phyloP scores from a whole-genome alignment of 2,888 invertebrate genomes.

The Xestia ashworthii region DNA sequence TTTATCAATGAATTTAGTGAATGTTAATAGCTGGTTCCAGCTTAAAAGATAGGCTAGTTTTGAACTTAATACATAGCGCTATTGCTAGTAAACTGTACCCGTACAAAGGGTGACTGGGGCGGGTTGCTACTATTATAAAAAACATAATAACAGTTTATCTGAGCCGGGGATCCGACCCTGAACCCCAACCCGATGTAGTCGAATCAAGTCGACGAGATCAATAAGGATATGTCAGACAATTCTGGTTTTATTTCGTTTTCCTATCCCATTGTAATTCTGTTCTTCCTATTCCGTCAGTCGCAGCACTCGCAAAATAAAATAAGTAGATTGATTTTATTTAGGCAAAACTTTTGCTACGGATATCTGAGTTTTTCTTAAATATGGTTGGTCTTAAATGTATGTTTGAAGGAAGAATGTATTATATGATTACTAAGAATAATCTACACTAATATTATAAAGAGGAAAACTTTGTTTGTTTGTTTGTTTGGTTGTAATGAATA shows the following conservation, averaged over 20 bases:
- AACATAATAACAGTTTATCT: neutral
- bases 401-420: neutral
- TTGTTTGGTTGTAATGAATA: too few relatives aligned
- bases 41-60: neutral
- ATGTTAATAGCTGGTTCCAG: neutral
- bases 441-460: too few relatives aligned
- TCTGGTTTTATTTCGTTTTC: neutral
- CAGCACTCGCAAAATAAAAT: neutral
- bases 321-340: neutral
- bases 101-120: too few relatives aligned
- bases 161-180: neutral
- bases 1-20: too few relatives aligned
- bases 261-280: neutral
- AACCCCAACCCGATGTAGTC: neutral
- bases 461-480: too few relatives aligned
- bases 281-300: neutral
- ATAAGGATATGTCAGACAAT: neutral
- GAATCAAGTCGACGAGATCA: slow-evolving; percentile 13
- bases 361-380: neutral
- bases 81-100: neutral
- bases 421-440: too few relatives aligned
- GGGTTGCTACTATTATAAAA: neutral
- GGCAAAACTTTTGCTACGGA: neutral
- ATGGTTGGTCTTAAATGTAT: neutral
- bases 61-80: neutral